Base-by-base conservation (phyloP, 2,113 vertebrate genomes). In the Sula dactylatra region DNA sequence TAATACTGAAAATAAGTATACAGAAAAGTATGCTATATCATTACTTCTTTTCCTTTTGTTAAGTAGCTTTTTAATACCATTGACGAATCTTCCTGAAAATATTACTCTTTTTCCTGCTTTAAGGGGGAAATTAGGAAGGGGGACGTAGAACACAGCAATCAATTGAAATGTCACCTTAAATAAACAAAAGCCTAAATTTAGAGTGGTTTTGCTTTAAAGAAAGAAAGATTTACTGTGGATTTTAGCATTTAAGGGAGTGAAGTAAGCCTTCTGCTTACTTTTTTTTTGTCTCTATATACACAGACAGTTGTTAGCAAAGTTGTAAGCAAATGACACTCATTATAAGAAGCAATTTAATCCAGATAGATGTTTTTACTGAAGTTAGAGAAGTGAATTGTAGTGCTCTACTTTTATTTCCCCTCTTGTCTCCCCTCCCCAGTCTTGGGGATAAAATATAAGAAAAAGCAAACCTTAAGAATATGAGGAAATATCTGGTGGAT, bases 91-190 rank as follows among this genome's bases (percentile, higher is more conserved):
- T 82, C 29, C 10, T 77, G 11, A 65, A 65, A 77, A 61, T 65
- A 34, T 10, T 13, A 7, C 3, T n/a, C 3, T 25, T 71, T 1
- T 7, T 76, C 36, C 10, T 2, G 0, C 2, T 40, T 78, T 29
- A 61, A 56, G 11, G 2, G 2, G 4, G 1, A 4, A 34, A 12
- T 40, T 52, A 40, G 7, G 5, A 59, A 52, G 3, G 3, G 5
- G 10, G 2, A n/a, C 4, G 16, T 5, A 38, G 0, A 20, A 36
- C 13, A 9, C 4, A 22, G 1, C 0, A 56, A 27, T 54, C 32
- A 12, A 31, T 32, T 52, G 20, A 65, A 71, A 82, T 22, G 0
- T 0, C 2, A 42, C 16, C 29, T 19, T 72, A 84, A 81, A 59
- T 17, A 36, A 77, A 58, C 3, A n/a, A 42, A 20, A 6, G 0